Percentiles rank a stretch among this genome's conserved stretches.
Conservation (phyloP, 2,888 invertebrate species). For the Phanerotoma sp. region DNA sequence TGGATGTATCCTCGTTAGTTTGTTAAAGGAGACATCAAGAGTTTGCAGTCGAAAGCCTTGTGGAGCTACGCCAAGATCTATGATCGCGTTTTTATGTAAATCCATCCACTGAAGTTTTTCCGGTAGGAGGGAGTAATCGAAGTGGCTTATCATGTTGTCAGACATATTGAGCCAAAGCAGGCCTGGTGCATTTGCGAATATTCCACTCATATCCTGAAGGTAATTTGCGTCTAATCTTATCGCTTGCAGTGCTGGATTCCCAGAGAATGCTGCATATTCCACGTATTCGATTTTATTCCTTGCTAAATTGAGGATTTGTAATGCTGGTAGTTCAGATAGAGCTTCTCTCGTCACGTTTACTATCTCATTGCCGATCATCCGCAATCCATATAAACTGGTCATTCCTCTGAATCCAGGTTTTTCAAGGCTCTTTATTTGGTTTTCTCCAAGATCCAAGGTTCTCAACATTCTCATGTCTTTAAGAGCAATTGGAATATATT, state of each 20-base stretch:
- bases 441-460: constrained; percentile 90
- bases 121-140: constrained; percentile 85
- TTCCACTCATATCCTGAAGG: constrained; percentile 76
- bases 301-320: constrained; percentile 86
- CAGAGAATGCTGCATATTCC: constrained; percentile 79
- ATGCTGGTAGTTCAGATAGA: constrained; percentile 75
- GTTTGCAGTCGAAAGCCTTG: constrained; percentile 76
- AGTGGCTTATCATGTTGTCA: constrained; percentile 85
- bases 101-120: constrained; percentile 84
- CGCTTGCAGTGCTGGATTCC: constrained; percentile 78
- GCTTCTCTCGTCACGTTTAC: constrained; percentile 78
- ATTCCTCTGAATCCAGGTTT: constrained; percentile 82
- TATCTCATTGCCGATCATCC: constrained; percentile 86
- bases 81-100: constrained; percentile 82
- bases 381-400: constrained; percentile 81
- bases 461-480: constrained; percentile 82
- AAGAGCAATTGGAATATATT: constrained; percentile 77
- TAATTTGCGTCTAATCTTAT: constrained; percentile 85
- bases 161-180: constrained; percentile 89
- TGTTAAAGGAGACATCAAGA: constrained; percentile 89
- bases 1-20: constrained; percentile 74
- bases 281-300: constrained; percentile 78
- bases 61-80: constrained; percentile 72
- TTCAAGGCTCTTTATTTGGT: constrained; percentile 78
- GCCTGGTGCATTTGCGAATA: constrained; percentile 81